phyloP scores from a whole-genome alignment of 2,888 invertebrate genomes.

The Cephus pulcher region DNA sequence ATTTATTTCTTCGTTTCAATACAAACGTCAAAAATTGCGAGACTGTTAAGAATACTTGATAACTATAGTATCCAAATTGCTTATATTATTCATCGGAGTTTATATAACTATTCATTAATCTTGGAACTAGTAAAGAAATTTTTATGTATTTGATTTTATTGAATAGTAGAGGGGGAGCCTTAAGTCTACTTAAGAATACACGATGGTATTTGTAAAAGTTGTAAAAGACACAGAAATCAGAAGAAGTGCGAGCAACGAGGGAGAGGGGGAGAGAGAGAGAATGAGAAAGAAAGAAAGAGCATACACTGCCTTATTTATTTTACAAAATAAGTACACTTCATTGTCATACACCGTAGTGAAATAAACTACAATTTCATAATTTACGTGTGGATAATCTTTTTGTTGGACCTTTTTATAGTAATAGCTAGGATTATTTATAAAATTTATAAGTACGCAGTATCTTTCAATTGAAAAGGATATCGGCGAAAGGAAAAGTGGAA shows the following conservation, averaged over 20 bases:
- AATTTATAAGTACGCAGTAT: neutral
- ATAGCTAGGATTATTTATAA: neutral
- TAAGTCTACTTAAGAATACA: conserved; percentile 23
- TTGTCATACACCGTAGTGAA: conserved; percentile 57
- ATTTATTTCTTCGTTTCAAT: conserved; percentile 12
- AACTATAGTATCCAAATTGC: neutral
- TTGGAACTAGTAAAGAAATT: neutral
- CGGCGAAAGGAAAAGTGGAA: neutral
- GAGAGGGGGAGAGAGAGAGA: conserved; percentile 20
- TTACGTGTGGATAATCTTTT: conserved; percentile 16
- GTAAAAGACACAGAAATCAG: conserved; percentile 13
- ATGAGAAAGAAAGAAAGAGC: conserved; percentile 29
- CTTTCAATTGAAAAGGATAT: neutral
- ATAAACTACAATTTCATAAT: conserved; percentile 57
- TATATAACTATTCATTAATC: neutral
- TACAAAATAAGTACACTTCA: conserved; percentile 56
- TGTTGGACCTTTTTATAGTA: neutral
- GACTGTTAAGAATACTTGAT: conserved; percentile 1
- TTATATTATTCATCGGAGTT: neutral
- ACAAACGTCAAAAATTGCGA: conserved; percentile 2
- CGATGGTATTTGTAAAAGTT: conserved; percentile 22
- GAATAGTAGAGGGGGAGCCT: conserved; percentile 18
- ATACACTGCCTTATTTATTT: conserved; percentile 66
- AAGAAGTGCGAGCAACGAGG: conserved; percentile 16
- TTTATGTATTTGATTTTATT: neutral